Evolutionary conservation across 2,888 invertebrate species (phyloP).

Genomic region (Scaptomyza parva): DNA sequence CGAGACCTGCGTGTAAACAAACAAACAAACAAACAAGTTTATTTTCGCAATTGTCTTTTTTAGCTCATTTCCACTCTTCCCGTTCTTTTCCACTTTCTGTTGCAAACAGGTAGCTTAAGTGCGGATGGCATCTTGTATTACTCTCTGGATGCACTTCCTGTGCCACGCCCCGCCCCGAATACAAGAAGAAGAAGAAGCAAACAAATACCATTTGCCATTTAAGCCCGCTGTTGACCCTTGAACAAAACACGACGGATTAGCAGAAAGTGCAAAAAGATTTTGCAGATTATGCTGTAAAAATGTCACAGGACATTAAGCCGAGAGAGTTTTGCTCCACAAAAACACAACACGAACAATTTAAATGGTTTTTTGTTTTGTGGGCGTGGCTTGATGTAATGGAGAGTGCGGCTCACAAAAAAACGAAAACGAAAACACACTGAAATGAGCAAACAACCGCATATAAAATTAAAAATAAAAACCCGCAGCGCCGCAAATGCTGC

Average conservation of each 20-base stretch:
- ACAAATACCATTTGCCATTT: slow-evolving; percentile 55
- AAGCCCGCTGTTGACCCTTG: slow-evolving; percentile 59
- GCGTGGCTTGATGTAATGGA: slow-evolving; percentile 71
- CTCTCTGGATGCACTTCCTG: slow-evolving; percentile 64
- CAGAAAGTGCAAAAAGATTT: slow-evolving; percentile 44
- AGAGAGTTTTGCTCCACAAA: background rate
- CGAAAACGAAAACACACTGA: slow-evolving; percentile 14
- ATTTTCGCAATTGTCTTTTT: slow-evolving; percentile 32
- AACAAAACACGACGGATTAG: slow-evolving; percentile 57
- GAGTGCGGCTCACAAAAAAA: slow-evolving; percentile 29
- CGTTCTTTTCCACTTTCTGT: slow-evolving; percentile 1
- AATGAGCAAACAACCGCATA: slow-evolving; percentile 46
- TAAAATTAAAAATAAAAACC: slow-evolving; percentile 60
- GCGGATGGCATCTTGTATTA: slow-evolving; percentile 45
- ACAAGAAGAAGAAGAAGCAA: slow-evolving; percentile 16
- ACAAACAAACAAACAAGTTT: slow-evolving; percentile 72
- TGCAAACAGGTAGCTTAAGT: slow-evolving; percentile 58
- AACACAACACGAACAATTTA: no score
- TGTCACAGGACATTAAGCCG: slow-evolving; percentile 67
- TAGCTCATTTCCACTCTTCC: background rate
- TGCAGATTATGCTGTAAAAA: slow-evolving; percentile 72
- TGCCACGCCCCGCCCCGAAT: slow-evolving; percentile 81
- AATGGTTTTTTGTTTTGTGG: slow-evolving; percentile 35
- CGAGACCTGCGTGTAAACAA: slow-evolving; percentile 37
- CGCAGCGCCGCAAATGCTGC: slow-evolving; percentile 72